Conservation (phyloP, 2,113 vertebrate species). For the Xyliphius kryptos region DNA sequence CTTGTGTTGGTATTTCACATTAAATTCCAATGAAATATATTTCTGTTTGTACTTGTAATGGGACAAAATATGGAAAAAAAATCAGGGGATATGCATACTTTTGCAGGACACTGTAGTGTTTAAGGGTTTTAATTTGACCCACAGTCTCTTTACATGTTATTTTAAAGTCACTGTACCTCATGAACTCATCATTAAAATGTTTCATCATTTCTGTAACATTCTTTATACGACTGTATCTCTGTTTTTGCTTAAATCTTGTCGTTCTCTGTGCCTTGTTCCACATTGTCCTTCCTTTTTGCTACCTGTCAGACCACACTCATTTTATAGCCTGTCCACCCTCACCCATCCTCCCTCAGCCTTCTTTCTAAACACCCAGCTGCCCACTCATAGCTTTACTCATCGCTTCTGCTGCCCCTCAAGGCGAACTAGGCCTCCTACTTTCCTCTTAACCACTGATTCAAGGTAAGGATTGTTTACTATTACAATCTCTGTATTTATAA, state of each 20-base stretch:
- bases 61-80: no score
- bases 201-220: slow-evolving; percentile 15
- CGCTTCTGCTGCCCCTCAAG: slow-evolving; percentile 88
- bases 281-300: slow-evolving; percentile 12
- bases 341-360: slow-evolving; percentile 57
- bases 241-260: slow-evolving; percentile 35
- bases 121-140: no score
- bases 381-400: slow-evolving; percentile 76
- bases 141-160: no score
- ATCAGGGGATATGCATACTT: no score
- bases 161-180: no score
- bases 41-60: no score
- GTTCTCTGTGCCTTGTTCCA: slow-evolving; percentile 17
- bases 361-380: slow-evolving; percentile 56
- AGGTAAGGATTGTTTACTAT: slow-evolving; percentile 71
- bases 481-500: no score
- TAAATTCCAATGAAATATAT: no score
- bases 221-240: slow-evolving; percentile 29
- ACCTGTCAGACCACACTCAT: slow-evolving; percentile 58
- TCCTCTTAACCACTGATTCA: slow-evolving; percentile 71
- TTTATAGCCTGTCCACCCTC: slow-evolving; percentile 57
- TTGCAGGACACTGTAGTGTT: no score
- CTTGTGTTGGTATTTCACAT: no score
- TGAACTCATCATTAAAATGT: neutral
- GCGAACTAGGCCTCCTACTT: slow-evolving; percentile 78